These are phyloP conservation scores for Agrochola circellaris DNA, from an alignment of 2,888 invertebrate species.

Conservation along the genomic window DNA sequence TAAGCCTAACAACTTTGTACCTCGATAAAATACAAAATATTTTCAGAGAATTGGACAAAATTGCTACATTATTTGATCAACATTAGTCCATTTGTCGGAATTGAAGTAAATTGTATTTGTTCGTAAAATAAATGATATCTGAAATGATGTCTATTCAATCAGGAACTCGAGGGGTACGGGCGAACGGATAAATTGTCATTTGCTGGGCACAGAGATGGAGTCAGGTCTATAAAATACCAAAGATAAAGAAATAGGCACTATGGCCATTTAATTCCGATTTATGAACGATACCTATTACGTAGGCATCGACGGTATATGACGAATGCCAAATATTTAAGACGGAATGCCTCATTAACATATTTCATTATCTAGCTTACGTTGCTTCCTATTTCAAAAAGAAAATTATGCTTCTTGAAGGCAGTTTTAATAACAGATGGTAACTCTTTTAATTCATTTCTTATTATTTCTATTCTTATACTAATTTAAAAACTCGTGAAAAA, in stretches of 20 bases:
- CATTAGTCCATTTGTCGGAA: constrained; percentile 42
- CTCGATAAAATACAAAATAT: constrained; percentile 21
- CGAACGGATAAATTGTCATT: constrained; percentile 53
- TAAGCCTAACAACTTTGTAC: neutral
- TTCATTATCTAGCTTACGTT: neutral
- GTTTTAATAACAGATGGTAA: neutral
- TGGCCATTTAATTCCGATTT: neutral
- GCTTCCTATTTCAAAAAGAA: neutral
- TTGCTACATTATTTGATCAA: constrained; percentile 41
- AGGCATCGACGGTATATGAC: neutral
- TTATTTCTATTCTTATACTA: neutral
- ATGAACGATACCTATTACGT: neutral
- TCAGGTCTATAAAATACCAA: neutral
- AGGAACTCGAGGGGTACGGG: constrained; percentile 22
- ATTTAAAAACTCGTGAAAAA: neutral
- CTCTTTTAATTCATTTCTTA: neutral
- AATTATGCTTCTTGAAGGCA: neutral
- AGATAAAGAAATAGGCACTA: no score
- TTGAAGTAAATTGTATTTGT: constrained; percentile 58
- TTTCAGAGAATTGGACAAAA: constrained; percentile 18
- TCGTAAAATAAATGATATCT: constrained; percentile 55
- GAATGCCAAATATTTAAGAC: neutral
- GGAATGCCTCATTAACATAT: neutral
- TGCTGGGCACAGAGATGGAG: constrained; percentile 41
- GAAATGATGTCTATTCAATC: constrained; percentile 56